Evolutionary conservation across 2,113 vertebrate genomes (phyloP), one percentile per base, ranked within the genome.

Genomic region (Telmatochromis sp.): DNA sequence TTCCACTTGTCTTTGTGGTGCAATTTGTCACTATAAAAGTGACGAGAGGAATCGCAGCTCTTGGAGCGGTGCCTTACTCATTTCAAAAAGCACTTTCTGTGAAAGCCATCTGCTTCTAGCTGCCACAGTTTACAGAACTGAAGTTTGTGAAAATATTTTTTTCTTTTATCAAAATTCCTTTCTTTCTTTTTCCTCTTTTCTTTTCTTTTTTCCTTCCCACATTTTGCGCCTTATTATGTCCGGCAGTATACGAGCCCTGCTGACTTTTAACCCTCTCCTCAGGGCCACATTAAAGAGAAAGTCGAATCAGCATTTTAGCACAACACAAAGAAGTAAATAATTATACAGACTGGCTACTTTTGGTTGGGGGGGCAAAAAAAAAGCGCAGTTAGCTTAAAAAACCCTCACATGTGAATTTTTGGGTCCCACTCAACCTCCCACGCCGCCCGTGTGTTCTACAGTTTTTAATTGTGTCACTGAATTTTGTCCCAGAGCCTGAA

Each of bases 271-370:
- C 93, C 94, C 92, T 84, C 73, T 51, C 87, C 85, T 88, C 88
- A 31, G 42, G 81, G 70, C 83, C 68, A 81, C 53, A 89, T 91
- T 84, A 94, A 94, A 94, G 87, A 87, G 93, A 97, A 86, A 87
- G 94, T 90, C 85, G 92, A 93, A 96, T 99, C 98, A 98, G 98
- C 98, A 96, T 95, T 98, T 98, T 96, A 86, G 92, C 47, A 37
- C 94, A 96, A 97, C 96, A 98, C 98, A 96, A 97, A 96, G 96
- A 94, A 95, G 97, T 98, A 97, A 98, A 98, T 98, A 97, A 98
- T 98, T 98, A 98, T 96, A 97, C 97, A 96, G 96, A 92, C 95
- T 93, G 91, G 90, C 75, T 70, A 35, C 55, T 96, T 68, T 91
- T 96, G 94, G 94, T 94, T 96, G 95, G 26, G 13, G 13, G 26